phyloP scores from a whole-genome alignment of 2,797 vertebrate species.

The Corythornis leucogaster region DNA sequence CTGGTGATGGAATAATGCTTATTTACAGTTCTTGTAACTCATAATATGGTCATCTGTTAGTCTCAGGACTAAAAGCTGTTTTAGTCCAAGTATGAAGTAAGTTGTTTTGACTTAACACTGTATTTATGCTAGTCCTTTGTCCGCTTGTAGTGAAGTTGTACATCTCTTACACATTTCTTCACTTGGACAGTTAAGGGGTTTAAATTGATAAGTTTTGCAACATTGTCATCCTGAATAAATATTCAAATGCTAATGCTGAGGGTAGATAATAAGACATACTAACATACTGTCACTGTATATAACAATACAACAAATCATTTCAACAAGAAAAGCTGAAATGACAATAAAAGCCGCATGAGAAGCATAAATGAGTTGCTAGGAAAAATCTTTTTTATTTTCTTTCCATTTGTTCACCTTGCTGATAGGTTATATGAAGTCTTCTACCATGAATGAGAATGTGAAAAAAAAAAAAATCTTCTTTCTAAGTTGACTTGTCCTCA shows the following conservation, averaged over 20 bases:
- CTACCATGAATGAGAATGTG: background rate
- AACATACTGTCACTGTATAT: background rate
- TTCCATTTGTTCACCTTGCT: background rate
- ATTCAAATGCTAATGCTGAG: background rate
- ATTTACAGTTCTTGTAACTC: background rate
- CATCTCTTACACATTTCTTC: rapidly evolving
- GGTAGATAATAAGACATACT: background rate
- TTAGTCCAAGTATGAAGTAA: background rate
- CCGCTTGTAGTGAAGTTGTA: background rate
- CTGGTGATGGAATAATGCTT: background rate
- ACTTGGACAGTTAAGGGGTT: background rate
- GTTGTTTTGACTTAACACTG: background rate
- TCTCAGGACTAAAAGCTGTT: background rate
- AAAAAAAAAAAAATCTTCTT: background rate
- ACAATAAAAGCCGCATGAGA: background rate
- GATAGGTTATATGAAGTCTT: background rate
- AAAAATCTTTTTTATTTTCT: background rate
- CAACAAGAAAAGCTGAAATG: background rate
- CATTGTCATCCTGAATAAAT: background rate
- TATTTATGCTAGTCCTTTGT: background rate
- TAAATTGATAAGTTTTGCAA: background rate
- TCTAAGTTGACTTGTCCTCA: background rate
- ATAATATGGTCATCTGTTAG: background rate
- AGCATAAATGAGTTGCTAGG: background rate
- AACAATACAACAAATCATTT: background rate